Evolutionary conservation across 2,888 invertebrate species (phyloP), one percentile per base, ranked within the genome.

Genomic region (Xiphydria camelus): DNA sequence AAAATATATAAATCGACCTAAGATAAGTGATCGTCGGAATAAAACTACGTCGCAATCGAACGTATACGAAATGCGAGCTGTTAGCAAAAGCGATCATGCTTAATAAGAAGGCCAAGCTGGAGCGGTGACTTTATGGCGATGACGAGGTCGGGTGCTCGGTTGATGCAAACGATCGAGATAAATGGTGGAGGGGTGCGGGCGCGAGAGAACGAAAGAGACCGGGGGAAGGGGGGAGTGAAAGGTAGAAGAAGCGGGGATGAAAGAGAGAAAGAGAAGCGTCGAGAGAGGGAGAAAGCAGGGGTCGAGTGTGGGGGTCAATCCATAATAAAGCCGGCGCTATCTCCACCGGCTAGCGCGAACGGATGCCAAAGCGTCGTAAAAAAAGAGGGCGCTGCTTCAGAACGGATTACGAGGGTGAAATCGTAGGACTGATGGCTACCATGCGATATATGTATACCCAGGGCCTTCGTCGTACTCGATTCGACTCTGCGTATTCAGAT

Each of bases 401-500:
- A 73, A 71, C 66, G 68, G 70, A 73, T 73, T 73, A 73, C 64
- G 70, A 62, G 71, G 68, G 66, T 66, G 71, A 70, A 73, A 72
- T 70, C 66, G 64, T 54, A 57, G 49, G 54, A 56, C 49, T 57
- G 51, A 61, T 61, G 53, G 37, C 50, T 51, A 45, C 47, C 52
- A 46, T 29, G n/a, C 41, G 49, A 49, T 55, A 50, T n/a, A n/a
- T n/a, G n/a, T n/a, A n/a, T n/a, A n/a, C n/a, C n/a, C n/a, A n/a
- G n/a, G n/a, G n/a, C n/a, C n/a, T n/a, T n/a, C n/a, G n/a, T 44
- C 35, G 23, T 34, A n/a, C 44, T 26, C 29, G 34, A 45, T 43
- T 17, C 43, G 33, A 39, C 41, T 34, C 41, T 38, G 44, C 17
- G 6, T 29, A 40, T 40, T 40, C 40, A 40, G 40, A 31, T n/a